Evolutionary conservation across 2,113 vertebrate genomes (phyloP), one percentile per base, ranked within the genome.

Genomic region (Tympanuchus pallidicinctus): DNA sequence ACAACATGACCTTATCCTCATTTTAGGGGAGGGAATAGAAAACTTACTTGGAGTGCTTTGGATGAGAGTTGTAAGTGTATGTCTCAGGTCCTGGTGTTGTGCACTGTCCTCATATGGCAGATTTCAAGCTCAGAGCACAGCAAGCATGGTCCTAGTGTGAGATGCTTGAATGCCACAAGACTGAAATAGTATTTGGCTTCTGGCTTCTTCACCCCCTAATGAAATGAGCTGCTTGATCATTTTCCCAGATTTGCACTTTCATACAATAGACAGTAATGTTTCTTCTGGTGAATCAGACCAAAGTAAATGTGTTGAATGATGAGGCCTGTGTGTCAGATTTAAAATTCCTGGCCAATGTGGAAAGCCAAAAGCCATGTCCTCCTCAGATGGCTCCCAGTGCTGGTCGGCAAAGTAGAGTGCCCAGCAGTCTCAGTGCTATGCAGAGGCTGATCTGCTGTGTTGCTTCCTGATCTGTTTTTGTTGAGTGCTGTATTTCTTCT

Each of bases 391-490:
- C n/a, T 82, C 0, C 0, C 43, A 60, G 60, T 63, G 27, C 28
- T 64, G 52, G 36, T 52, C 1, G 0, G 52, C 47, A 30, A 17
- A 0, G 0, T 0, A 0, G 6, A 52, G 13, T 24, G 11, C 0
- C 0, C 59, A 76, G 48, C 67, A 30, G 11, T 75, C 2, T 0
- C 25, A 63, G 32, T 42, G 14, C 56, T 88, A 67, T 61, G 32
- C 38, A 85, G 63, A 69, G 59, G 71, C 25, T 25, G 34, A 1
- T 13, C 20, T 57, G 38, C 1, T 0, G 5, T 72, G 54, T 42
- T 87, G n/a, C 72, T 77, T 45, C 18, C 45, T 24, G 11, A n/a
- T 15, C 69, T 80, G n/a, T 81, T 74, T 76, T 34, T 60, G 36
- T 22, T 57, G 64, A 11, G 14, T 34, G 50, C 56, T 77, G 48